Evolutionary conservation across 2,797 vertebrate genomes (phyloP).

Genomic region (Antrozous pallidus): DNA sequence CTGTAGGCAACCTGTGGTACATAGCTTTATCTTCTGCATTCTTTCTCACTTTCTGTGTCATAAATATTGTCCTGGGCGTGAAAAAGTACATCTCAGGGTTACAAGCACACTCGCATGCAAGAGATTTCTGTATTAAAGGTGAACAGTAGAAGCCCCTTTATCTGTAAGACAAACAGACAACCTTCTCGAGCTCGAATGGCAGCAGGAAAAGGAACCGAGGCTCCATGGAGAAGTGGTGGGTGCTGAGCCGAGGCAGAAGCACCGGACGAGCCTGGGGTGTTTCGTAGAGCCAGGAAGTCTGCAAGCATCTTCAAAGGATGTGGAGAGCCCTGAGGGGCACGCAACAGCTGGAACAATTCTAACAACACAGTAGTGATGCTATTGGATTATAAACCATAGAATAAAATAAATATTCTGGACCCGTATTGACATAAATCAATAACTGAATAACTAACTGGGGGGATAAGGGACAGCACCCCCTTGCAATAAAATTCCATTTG

Average conservation of each 20-base stretch:
- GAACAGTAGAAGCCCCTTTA: neutral
- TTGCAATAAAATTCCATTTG: neutral
- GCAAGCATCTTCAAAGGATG: neutral
- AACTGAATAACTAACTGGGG: neutral
- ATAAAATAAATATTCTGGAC: neutral
- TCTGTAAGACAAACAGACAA: neutral
- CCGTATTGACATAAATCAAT: neutral
- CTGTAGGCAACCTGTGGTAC: neutral
- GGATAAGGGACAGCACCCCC: neutral
- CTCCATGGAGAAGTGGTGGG: neutral
- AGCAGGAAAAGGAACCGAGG: neutral
- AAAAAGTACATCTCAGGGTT: slow-evolving; percentile 16
- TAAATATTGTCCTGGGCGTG: neutral
- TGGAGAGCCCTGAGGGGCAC: neutral
- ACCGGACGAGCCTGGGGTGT: neutral
- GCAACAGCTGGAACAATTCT: neutral
- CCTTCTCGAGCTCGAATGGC: neutral
- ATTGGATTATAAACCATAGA: neutral
- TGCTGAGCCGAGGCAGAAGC: neutral
- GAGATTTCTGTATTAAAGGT: neutral
- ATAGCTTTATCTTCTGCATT: neutral
- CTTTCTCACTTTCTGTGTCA: neutral
- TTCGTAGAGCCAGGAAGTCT: neutral
- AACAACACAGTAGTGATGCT: neutral
- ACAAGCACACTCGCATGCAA: neutral